Percentiles rank a stretch among this genome's conserved stretches.
phyloP scores from a whole-genome alignment of 2,113 vertebrate genomes.

The Halichoerus grypus region DNA sequence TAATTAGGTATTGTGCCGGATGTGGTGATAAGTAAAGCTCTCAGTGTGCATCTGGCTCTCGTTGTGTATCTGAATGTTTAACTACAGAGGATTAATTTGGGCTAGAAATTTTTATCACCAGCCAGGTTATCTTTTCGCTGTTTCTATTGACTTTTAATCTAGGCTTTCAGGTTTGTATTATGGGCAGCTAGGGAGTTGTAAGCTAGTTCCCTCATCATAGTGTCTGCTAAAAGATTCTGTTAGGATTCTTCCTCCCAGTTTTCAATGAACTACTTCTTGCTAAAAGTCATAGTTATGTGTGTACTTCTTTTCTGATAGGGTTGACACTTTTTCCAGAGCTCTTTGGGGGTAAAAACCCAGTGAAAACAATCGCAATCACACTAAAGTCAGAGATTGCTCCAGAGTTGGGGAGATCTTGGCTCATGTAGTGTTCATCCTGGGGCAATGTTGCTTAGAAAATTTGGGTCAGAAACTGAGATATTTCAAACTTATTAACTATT shows the following conservation, averaged over 20 bases:
- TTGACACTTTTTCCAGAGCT: constrained; percentile 14
- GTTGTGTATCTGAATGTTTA: constrained; percentile 50
- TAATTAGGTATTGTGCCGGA: neutral
- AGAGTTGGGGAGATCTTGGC: neutral
- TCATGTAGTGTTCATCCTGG: neutral
- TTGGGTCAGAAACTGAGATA: neutral
- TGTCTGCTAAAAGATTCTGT: constrained; percentile 17
- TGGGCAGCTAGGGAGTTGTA: constrained; percentile 30
- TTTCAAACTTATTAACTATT: neutral
- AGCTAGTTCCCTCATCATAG: neutral
- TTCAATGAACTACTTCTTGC: neutral
- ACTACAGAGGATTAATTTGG: constrained; percentile 33
- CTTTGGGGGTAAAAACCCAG: neutral
- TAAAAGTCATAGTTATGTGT: neutral
- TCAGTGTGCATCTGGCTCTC: constrained; percentile 10
- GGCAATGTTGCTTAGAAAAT: constrained; percentile 38
- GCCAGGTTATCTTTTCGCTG: neutral
- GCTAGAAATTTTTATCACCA: constrained; percentile 19
- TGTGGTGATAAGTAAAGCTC: constrained; percentile 50
- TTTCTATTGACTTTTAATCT: constrained; percentile 7
- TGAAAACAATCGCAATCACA: neutral
- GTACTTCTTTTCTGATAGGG: constrained; percentile 47
- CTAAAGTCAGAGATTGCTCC: neutral
- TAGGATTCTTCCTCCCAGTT: constrained; percentile 43
- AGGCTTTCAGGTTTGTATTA: neutral